phyloP scores from a whole-genome alignment of 1,140 invertebrate genomes.

The Lepidostoma basale region DNA sequence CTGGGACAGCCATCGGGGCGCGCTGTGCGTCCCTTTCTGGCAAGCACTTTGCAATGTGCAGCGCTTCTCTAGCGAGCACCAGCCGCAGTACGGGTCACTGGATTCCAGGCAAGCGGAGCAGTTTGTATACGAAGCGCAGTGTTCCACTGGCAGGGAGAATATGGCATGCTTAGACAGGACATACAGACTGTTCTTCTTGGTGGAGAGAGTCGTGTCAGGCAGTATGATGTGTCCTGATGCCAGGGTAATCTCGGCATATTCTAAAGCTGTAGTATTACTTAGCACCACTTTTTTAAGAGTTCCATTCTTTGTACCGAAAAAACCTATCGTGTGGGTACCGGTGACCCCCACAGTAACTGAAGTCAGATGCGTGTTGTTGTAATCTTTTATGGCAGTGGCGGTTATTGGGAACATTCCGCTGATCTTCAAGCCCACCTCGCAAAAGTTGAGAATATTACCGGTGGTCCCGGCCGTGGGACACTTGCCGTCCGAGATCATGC shows the following conservation, averaged over 20 bases:
- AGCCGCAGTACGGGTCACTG: slow-evolving; percentile 96
- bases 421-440: slow-evolving; percentile 90
- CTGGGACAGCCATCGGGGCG: slow-evolving; percentile 90
- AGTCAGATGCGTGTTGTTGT: slow-evolving; percentile 80
- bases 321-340: slow-evolving; percentile 88
- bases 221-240: slow-evolving; percentile 76
- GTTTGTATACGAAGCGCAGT: slow-evolving; percentile 86
- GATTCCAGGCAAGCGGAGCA: slow-evolving; percentile 91
- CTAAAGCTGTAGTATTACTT: slow-evolving; percentile 67
- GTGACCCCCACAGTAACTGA: slow-evolving; percentile 83
- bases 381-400: slow-evolving; percentile 73
- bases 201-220: slow-evolving; percentile 82
- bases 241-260: slow-evolving; percentile 79
- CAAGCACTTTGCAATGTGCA: slow-evolving; percentile 88
- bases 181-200: slow-evolving; percentile 76
- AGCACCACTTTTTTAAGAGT: slow-evolving; percentile 81
- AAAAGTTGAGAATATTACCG: slow-evolving; percentile 91
- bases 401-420: slow-evolving; percentile 85
- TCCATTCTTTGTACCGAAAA: slow-evolving; percentile 84
- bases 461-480: slow-evolving; percentile 84
- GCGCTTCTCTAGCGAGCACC: slow-evolving; percentile 95
- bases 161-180: slow-evolving; percentile 75
- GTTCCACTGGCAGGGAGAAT: slow-evolving; percentile 89
- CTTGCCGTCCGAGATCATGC: slow-evolving; percentile 86
- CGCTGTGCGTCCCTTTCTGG: slow-evolving; percentile 86